A percentile compares a stretch with the other conserved stretches of the same genome.
These are phyloP conservation scores for Epinephelus fuscoguttatus DNA, from an alignment of 2,113 vertebrate genomes.

Conservation along the genomic window DNA sequence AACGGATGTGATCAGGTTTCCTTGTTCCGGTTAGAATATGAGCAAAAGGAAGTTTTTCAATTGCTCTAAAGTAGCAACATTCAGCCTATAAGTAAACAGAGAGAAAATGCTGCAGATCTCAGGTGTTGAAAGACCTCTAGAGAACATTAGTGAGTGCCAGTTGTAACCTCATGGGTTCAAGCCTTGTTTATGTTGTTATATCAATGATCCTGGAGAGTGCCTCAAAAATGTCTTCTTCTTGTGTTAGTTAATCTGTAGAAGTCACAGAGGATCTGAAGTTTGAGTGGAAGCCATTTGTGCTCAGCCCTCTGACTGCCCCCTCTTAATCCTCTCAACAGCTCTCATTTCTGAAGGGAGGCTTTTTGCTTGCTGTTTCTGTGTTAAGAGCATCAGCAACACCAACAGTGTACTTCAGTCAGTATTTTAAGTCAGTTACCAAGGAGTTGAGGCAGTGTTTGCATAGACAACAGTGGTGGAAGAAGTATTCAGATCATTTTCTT, in stretches of 20 bases:
- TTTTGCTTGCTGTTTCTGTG: background rate
- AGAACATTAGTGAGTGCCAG: background rate
- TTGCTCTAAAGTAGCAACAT: background rate
- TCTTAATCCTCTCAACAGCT: background rate
- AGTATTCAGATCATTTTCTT: background rate
- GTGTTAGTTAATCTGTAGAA: background rate
- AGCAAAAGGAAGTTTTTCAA: background rate
- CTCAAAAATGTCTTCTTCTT: background rate
- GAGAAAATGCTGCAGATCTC: background rate
- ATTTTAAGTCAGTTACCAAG: background rate
- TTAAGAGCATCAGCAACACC: background rate
- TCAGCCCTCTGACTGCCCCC: background rate
- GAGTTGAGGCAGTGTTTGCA: background rate
- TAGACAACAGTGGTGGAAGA: background rate
- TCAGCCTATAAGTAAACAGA: background rate
- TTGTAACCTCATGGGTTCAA: background rate
- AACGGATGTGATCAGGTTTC: background rate
- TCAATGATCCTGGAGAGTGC: background rate
- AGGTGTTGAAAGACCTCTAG: background rate
- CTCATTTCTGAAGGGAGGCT: background rate
- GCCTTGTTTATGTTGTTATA: background rate
- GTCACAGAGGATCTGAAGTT: constrained; percentile 5
- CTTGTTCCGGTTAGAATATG: background rate
- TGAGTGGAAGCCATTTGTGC: background rate
- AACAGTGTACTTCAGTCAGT: background rate